These are phyloP conservation scores for Sebastes minor DNA, from an alignment of 2,797 vertebrate genomes.

Conservation along the genomic window DNA sequence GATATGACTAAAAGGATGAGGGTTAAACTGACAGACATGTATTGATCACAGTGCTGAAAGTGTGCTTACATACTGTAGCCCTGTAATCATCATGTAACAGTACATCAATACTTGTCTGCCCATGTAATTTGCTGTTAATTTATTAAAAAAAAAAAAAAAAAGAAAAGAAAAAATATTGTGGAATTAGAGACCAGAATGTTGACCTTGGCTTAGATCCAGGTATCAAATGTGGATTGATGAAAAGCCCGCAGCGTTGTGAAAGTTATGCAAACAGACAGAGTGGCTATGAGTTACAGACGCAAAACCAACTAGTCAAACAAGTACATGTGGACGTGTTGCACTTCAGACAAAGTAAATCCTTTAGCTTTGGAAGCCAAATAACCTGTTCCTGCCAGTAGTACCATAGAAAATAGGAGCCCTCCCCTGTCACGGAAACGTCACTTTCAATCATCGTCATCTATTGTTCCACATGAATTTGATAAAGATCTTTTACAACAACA, in stretches of 20 bases:
- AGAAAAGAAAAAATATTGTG: background rate
- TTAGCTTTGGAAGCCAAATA: background rate
- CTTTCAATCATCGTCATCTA: background rate
- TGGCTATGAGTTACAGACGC: background rate
- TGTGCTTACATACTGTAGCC: background rate
- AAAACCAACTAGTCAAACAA: slow-evolving; percentile 21
- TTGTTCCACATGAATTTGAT: background rate
- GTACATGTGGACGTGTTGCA: slow-evolving; percentile 11
- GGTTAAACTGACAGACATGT: background rate
- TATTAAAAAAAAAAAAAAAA: background rate
- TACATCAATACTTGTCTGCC: background rate
- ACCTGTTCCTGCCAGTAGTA: slow-evolving; percentile 15
- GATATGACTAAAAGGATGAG: no score
- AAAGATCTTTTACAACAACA: background rate
- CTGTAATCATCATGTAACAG: background rate
- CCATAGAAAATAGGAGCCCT: background rate
- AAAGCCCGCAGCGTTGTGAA: background rate
- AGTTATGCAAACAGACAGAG: slow-evolving; percentile 16
- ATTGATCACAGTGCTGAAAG: background rate
- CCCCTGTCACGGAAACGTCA: background rate
- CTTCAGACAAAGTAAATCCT: background rate
- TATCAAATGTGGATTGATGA: background rate
- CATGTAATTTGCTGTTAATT: background rate
- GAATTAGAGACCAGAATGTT: background rate
- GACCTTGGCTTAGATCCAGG: slow-evolving; percentile 1